Evolutionary conservation across 2,888 invertebrate genomes (phyloP).

Genomic region (Acanthosepion esculentum): DNA sequence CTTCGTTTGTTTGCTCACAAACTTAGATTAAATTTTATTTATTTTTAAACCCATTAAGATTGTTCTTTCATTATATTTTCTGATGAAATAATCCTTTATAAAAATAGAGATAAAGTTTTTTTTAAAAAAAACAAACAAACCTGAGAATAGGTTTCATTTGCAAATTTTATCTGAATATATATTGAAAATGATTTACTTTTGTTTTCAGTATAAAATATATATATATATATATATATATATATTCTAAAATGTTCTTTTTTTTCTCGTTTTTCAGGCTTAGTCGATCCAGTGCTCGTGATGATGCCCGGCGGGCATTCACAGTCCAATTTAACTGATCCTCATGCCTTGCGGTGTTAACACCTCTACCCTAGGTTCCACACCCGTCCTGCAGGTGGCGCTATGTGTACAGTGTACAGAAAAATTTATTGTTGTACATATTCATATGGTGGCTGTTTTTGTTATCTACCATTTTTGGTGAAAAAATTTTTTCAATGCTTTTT

Average conservation of each 20-base stretch:
- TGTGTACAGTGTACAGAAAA: slow-evolving; percentile 45
- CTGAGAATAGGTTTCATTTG: too few relatives aligned
- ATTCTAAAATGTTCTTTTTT: neutral
- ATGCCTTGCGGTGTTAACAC: slow-evolving; percentile 44
- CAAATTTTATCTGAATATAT: neutral
- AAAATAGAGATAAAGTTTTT: too few relatives aligned
- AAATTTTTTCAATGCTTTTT: neutral
- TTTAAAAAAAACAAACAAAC: too few relatives aligned
- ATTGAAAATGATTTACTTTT: neutral
- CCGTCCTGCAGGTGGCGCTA: slow-evolving; percentile 37
- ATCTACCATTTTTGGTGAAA: neutral
- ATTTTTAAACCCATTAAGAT: too few relatives aligned
- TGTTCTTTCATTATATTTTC: too few relatives aligned
- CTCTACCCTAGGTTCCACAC: slow-evolving; percentile 10
- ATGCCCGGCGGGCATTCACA: slow-evolving; percentile 43
- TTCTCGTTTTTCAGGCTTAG: slow-evolving; percentile 2
- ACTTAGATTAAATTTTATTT: too few relatives aligned
- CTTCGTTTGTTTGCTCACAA: too few relatives aligned
- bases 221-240: too few relatives aligned
- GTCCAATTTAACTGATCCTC: slow-evolving; percentile 46
- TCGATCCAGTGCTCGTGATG: slow-evolving; percentile 43
- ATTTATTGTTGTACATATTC: slow-evolving; percentile 21
- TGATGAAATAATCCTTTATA: too few relatives aligned
- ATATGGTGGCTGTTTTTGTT: neutral
- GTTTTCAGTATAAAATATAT: too few relatives aligned